phyloP scores from a whole-genome alignment of 2,797 vertebrate genomes.

The Rhinella marina region DNA sequence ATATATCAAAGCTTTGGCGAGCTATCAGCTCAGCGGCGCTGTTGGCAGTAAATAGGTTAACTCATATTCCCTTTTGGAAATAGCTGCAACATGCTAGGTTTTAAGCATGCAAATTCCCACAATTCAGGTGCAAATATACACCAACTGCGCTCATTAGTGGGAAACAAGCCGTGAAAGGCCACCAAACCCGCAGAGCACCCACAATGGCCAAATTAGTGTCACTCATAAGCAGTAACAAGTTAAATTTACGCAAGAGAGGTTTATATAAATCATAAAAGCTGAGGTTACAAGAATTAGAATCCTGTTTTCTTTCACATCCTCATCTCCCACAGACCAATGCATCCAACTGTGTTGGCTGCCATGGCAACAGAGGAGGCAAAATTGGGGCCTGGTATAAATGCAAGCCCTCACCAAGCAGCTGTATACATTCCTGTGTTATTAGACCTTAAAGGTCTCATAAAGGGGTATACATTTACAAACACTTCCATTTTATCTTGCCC shows the following conservation, averaged over 20 bases:
- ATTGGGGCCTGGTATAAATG: slow-evolving; percentile 32
- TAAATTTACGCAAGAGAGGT: slow-evolving; percentile 40
- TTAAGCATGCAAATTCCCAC: slow-evolving; percentile 32
- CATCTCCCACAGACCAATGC: slow-evolving; percentile 37
- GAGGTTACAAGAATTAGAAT: slow-evolving; percentile 3
- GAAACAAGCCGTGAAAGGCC: slow-evolving; percentile 40
- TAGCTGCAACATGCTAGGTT: not conserved
- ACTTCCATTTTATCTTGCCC: not conserved
- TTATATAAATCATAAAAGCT: slow-evolving; percentile 47
- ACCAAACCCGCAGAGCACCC: slow-evolving; percentile 20
- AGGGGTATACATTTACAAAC: not conserved
- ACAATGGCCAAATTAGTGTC: slow-evolving; percentile 60
- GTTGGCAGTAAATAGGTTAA: slow-evolving; percentile 24
- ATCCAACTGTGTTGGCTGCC: slow-evolving; percentile 30
- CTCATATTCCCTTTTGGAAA: slow-evolving; percentile 4
- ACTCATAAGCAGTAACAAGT: slow-evolving; percentile 47
- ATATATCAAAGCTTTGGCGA: not conserved
- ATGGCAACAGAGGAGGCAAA: slow-evolving; percentile 52
- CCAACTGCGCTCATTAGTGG: slow-evolving; percentile 44
- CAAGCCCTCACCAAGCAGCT: not conserved
- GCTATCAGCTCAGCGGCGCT: not conserved
- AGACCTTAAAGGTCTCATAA: slow-evolving; percentile 25
- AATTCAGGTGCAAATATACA: slow-evolving; percentile 1
- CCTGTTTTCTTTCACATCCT: slow-evolving; percentile 13
- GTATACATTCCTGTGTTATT: slow-evolving; percentile 25